These are phyloP conservation scores for Cossypha niveicapilla DNA, from an alignment of 2,797 vertebrate species.

Conservation along the genomic window DNA sequence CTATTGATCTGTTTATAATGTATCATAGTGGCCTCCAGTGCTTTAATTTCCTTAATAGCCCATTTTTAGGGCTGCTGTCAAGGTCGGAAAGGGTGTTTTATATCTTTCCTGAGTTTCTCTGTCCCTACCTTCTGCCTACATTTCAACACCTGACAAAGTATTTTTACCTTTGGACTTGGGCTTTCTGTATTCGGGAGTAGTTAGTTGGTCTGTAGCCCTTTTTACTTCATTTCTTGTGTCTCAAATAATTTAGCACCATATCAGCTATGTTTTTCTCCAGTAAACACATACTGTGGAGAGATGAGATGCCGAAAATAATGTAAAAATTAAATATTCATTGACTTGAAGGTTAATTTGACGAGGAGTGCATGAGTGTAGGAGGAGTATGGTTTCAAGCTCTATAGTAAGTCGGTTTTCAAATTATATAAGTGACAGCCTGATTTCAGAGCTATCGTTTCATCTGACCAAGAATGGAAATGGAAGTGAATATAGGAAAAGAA, in stretches of 20 bases:
- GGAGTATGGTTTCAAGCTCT: slow-evolving; percentile 18
- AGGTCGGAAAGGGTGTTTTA: background rate
- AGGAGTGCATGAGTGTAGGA: slow-evolving; percentile 11
- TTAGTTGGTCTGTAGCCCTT: background rate
- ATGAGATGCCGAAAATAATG: slow-evolving; percentile 27
- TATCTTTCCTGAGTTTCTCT: background rate
- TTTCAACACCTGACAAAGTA: background rate
- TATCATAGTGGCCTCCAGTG: background rate
- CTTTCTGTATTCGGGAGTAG: background rate
- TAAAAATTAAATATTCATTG: slow-evolving; percentile 47
- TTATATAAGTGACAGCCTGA: slow-evolving; percentile 37
- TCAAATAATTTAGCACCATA: background rate
- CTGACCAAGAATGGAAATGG: background rate
- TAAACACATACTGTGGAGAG: background rate
- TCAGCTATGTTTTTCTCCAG: background rate
- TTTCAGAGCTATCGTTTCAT: slow-evolving; percentile 30
- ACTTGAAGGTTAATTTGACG: slow-evolving; percentile 44
- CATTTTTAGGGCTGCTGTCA: background rate
- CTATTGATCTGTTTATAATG: slow-evolving; percentile 23
- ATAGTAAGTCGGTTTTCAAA: slow-evolving; percentile 11
- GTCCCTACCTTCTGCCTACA: background rate
- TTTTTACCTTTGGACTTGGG: background rate
- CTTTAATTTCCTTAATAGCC: background rate
- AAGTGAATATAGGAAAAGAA: background rate
- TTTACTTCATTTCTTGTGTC: background rate